phyloP scores from a whole-genome alignment of 2,797 vertebrate species.

The Emydoidea blandingii region DNA sequence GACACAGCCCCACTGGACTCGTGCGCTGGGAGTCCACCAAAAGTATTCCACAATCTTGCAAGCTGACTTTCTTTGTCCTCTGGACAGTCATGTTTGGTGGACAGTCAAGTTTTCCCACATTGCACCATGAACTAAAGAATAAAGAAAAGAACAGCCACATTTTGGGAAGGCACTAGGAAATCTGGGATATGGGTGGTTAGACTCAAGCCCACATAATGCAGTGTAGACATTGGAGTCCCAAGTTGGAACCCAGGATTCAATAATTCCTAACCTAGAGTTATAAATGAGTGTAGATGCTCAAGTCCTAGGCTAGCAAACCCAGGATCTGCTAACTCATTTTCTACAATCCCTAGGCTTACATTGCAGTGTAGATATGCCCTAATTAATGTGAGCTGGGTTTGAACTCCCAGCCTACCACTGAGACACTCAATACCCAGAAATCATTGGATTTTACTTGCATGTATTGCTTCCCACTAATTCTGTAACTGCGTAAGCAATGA shows the following conservation, averaged over 20 bases:
- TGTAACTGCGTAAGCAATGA: not conserved
- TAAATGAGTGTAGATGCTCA: not conserved
- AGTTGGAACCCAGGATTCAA: not conserved
- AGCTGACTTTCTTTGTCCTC: not conserved
- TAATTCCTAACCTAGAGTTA: not conserved
- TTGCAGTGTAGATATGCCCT: not conserved
- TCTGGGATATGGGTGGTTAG: not conserved
- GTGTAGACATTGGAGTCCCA: not conserved
- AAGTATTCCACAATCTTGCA: not conserved
- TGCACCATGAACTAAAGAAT: not conserved
- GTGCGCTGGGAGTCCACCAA: not conserved
- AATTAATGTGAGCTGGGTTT: not conserved
- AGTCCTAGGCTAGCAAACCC: not conserved
- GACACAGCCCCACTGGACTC: not conserved
- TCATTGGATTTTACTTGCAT: rapidly evolving
- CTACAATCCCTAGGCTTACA: not conserved
- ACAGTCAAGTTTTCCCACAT: not conserved
- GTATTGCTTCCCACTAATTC: rapidly evolving
- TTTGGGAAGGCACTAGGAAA: not conserved
- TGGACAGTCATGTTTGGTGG: not conserved
- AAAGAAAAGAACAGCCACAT: not conserved
- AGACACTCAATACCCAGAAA: not conserved
- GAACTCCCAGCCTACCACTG: rapidly evolving
- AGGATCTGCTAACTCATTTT: not conserved
- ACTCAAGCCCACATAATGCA: not conserved